Evolutionary conservation across 2,888 invertebrate genomes (phyloP).

Genomic region (Lasioglossum calceatum): DNA sequence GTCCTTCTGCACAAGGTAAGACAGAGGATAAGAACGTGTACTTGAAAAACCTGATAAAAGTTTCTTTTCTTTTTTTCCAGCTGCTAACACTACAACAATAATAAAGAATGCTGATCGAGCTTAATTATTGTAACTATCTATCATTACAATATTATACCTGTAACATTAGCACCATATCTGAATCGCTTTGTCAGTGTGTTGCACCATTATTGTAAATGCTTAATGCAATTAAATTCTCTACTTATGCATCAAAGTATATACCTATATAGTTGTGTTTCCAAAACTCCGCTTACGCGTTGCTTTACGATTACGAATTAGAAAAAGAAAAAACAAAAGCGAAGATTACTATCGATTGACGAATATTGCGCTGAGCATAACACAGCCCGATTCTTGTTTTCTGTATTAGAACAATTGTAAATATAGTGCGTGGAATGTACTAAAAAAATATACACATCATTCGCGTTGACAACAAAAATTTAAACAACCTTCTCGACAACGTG

Average conservation of each 20-base stretch:
- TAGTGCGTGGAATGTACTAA: slow-evolving; percentile 8
- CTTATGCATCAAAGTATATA: slow-evolving; percentile 18
- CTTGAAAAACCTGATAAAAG: slow-evolving; percentile 43
- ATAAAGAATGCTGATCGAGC: slow-evolving; percentile 52
- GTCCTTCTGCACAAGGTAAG: slow-evolving; percentile 44
- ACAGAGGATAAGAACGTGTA: slow-evolving; percentile 30
- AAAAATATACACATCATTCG: slow-evolving; percentile 6
- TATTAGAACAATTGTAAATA: background rate
- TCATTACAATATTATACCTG: slow-evolving; percentile 63
- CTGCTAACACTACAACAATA: slow-evolving; percentile 47
- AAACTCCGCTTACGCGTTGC: slow-evolving; percentile 31
- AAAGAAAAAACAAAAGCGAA: background rate
- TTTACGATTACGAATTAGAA: slow-evolving; percentile 12
- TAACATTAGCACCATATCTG: slow-evolving; percentile 74
- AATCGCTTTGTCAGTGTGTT: slow-evolving; percentile 65
- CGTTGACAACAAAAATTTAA: slow-evolving; percentile 1
- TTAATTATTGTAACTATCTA: slow-evolving; percentile 62
- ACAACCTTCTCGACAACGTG: background rate
- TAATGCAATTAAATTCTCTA: slow-evolving; percentile 29
- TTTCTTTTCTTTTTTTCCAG: slow-evolving; percentile 24
- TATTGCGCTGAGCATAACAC: background rate
- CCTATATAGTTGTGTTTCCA: background rate
- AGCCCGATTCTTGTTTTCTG: background rate
- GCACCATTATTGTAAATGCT: slow-evolving; percentile 28
- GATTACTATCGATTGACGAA: background rate